Evolutionary conservation across 1,140 invertebrate species (phyloP).

Genomic region (Thaumatotibia leucotreta): DNA sequence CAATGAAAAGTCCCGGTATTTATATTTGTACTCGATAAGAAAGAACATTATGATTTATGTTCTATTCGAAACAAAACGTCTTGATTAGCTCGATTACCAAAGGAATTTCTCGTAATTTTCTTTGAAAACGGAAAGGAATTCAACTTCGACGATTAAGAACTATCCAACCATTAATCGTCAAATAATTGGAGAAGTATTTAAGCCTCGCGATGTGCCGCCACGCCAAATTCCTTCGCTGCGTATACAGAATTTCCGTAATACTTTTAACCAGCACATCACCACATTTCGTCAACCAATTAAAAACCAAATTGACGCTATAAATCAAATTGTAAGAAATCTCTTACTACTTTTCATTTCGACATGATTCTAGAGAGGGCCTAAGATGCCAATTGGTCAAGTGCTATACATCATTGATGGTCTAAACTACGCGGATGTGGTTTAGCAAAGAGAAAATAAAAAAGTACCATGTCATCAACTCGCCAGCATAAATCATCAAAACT

Average conservation of each 20-base stretch:
- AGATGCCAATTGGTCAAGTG: too few relatives aligned
- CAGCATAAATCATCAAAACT: neutral
- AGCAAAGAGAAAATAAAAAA: constrained; percentile 5
- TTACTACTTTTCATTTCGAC: too few relatives aligned
- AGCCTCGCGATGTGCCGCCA: neutral
- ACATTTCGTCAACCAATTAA: too few relatives aligned
- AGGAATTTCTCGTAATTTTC: neutral
- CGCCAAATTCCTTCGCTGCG: neutral
- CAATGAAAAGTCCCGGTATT: too few relatives aligned
- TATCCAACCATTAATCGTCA: neutral
- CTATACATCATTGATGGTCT: neutral
- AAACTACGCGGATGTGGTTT: neutral
- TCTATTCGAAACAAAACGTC: too few relatives aligned
- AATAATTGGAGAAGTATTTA: neutral
- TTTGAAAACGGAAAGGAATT: neutral
- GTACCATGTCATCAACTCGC: neutral
- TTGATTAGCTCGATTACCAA: too few relatives aligned
- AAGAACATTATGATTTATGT: too few relatives aligned
- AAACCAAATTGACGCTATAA: too few relatives aligned
- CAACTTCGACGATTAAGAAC: neutral
- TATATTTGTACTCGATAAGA: too few relatives aligned
- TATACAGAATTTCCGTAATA: neutral
- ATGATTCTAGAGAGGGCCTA: too few relatives aligned
- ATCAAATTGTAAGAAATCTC: too few relatives aligned
- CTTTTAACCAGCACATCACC: too few relatives aligned